phyloP scores from a whole-genome alignment of 2,113 vertebrate genomes.

The Accipiter cooperii region DNA sequence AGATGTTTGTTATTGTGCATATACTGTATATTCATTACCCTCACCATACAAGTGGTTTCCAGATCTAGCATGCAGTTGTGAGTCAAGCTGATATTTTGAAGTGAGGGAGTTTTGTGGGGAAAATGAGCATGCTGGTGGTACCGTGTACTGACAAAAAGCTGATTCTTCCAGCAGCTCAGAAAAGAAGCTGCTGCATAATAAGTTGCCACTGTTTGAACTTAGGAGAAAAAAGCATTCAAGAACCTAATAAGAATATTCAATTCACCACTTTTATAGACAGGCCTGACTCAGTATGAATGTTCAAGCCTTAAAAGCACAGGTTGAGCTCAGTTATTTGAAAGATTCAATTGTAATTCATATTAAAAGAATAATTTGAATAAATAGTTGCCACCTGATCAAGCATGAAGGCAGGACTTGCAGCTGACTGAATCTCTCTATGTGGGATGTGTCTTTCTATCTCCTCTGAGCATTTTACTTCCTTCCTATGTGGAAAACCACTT shows the following conservation, averaged over 20 bases:
- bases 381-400: not conserved
- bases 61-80: not conserved
- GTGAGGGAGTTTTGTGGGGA: not conserved
- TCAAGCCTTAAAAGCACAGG: not conserved
- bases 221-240: not conserved
- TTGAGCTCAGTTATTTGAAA: not conserved
- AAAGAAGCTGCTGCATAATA: not conserved
- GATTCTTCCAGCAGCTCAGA: not conserved
- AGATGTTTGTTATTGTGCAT: not conserved
- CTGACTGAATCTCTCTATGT: not conserved
- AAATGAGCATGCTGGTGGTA: not conserved
- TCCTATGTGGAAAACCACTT: not conserved
- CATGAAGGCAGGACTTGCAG: not conserved
- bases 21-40: not conserved
- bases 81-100: slow-evolving; percentile 40
- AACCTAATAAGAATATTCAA: slow-evolving; percentile 40
- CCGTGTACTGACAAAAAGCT: not conserved
- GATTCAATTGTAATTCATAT: not conserved
- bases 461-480: not conserved
- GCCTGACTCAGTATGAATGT: not conserved
- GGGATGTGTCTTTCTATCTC: not conserved
- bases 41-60: not conserved
- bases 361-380: slow-evolving; percentile 17
- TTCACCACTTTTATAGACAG: not conserved
- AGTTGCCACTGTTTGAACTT: slow-evolving; percentile 9